Evolutionary conservation across 2,113 vertebrate genomes (phyloP).

Genomic region (Fulica atra): DNA sequence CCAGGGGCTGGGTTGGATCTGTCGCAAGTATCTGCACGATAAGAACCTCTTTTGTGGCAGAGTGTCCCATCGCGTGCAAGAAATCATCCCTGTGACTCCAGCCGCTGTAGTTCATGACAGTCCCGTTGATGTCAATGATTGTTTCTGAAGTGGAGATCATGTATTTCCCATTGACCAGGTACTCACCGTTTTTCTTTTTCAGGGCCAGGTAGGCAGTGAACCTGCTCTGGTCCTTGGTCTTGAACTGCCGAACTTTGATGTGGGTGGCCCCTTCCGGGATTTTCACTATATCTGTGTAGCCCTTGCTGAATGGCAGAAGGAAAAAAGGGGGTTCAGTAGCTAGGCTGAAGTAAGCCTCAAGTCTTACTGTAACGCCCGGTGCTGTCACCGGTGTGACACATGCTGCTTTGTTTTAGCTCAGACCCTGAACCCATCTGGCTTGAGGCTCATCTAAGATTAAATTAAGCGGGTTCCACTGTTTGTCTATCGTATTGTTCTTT

Average conservation of each 20-base stretch:
- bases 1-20: slow-evolving; percentile 86
- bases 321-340: neutral
- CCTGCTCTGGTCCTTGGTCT: slow-evolving; percentile 89
- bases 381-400: neutral
- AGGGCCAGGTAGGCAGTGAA: slow-evolving; percentile 94
- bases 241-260: slow-evolving; percentile 96
- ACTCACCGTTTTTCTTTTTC: slow-evolving; percentile 86
- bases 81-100: slow-evolving; percentile 95
- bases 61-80: slow-evolving; percentile 92
- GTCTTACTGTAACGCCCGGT: neutral
- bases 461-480: neutral
- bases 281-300: slow-evolving; percentile 96
- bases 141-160: slow-evolving; percentile 98
- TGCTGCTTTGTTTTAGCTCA: neutral
- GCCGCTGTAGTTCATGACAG: slow-evolving; percentile 96
- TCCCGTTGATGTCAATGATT: slow-evolving; percentile 91
- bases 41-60: slow-evolving; percentile 85
- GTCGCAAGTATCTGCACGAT: slow-evolving; percentile 93
- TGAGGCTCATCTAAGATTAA: neutral
- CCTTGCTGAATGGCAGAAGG: slow-evolving; percentile 81
- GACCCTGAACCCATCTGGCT: neutral
- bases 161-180: slow-evolving; percentile 95
- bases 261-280: slow-evolving; percentile 94
- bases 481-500: neutral
- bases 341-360: neutral